phyloP scores from a whole-genome alignment of 2,113 vertebrate species.

The Chaetodon trifascialis region DNA sequence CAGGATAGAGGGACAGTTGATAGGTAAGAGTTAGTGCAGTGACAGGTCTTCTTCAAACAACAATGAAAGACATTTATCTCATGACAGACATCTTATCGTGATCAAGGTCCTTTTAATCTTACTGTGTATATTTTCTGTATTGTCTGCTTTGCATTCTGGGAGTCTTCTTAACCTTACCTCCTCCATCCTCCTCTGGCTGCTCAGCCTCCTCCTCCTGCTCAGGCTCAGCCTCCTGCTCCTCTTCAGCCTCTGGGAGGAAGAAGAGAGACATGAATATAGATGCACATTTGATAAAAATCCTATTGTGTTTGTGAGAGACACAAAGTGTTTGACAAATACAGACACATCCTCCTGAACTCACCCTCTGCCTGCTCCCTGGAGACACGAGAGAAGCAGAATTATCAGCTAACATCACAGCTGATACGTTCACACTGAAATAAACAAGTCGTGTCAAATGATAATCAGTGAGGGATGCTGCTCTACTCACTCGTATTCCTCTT shows the following conservation, averaged over 20 bases:
- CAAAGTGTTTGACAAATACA: background rate
- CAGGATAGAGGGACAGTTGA: constrained; percentile 24
- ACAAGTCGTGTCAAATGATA: background rate
- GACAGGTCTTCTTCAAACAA: background rate
- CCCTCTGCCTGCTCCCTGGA: constrained; percentile 81
- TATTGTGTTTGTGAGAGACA: background rate
- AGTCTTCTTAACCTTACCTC: constrained; percentile 46
- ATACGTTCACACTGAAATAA: background rate
- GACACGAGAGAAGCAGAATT: background rate
- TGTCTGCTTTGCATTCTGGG: background rate
- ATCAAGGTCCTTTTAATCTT: background rate
- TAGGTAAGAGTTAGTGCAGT: constrained; percentile 25
- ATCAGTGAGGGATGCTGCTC: background rate
- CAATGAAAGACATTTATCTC: background rate
- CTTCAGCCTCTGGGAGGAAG: constrained; percentile 63
- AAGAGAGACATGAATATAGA: background rate
- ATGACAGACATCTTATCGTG: background rate
- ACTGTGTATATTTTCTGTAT: background rate
- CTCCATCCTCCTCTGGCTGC: constrained; percentile 59
- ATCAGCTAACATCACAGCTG: background rate
- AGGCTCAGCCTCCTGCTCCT: constrained; percentile 60
- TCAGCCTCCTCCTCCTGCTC: constrained; percentile 59
- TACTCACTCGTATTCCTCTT: constrained; percentile 87
- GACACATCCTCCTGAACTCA: constrained; percentile 29
- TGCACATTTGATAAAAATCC: background rate